These are phyloP conservation scores for Scomberomorus guttatus DNA, from an alignment of 2,797 vertebrate genomes.

Conservation along the genomic window DNA sequence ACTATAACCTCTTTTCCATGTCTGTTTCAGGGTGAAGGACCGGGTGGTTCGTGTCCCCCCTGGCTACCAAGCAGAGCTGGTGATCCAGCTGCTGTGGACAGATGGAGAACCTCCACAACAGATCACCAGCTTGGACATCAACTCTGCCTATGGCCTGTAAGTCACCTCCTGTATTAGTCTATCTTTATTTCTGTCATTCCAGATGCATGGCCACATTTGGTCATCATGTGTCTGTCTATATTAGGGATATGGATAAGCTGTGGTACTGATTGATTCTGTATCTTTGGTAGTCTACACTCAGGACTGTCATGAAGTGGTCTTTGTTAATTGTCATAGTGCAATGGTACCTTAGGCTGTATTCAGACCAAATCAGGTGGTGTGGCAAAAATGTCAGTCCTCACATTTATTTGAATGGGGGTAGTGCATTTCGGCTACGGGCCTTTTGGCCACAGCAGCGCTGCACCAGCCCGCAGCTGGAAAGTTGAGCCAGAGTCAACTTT, in stretches of 20 bases:
- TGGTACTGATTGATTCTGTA: neutral
- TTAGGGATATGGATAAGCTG: neutral
- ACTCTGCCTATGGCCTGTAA: constrained; percentile 98
- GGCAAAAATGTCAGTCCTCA: no score
- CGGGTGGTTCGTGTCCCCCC: constrained; percentile 92
- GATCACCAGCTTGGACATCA: constrained; percentile 95
- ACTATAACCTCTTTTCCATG: neutral
- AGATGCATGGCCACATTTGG: neutral
- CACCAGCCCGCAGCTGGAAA: no score
- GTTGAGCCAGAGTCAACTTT: no score
- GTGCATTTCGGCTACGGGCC: no score
- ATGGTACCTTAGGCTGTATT: no score
- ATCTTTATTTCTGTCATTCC: neutral
- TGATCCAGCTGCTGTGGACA: constrained; percentile 94
- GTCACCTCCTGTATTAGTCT: constrained; percentile 64
- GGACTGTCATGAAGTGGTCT: neutral
- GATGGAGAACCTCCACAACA: constrained; percentile 98
- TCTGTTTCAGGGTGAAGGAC: constrained; percentile 90
- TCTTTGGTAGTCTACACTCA: neutral
- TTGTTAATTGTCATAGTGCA: neutral
- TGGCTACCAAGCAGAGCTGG: constrained; percentile 96
- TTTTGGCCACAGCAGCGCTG: no score
- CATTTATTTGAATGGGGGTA: no score
- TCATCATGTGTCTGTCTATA: neutral
- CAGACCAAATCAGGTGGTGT: no score